Evolutionary conservation across 2,113 vertebrate species (phyloP), one percentile per base, ranked within the genome.

Genomic region (Trematomus loennbergii): DNA sequence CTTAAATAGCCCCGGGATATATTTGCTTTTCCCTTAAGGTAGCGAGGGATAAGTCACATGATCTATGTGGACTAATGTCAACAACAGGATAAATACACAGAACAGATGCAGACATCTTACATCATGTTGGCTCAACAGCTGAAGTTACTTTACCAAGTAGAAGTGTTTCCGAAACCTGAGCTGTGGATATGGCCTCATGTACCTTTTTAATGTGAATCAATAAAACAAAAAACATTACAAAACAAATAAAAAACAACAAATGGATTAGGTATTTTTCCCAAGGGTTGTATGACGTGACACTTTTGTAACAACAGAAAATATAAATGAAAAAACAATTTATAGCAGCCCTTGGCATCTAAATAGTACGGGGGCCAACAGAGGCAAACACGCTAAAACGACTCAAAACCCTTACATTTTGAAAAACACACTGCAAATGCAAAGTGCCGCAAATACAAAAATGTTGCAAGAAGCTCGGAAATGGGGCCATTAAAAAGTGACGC

Each of bases 11-110:
- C 0, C 36, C 2, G 3, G 18, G 62, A 57, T 83, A 81, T 69
- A 72, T 84, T 80, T 77, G 67, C 29, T 73, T 77, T 86, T n/a
- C 69, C 78, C 60, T 10, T 1, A 20, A 72, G 55, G 50, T 6
- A 64, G 67, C 63, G 59, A 3, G 18, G 68, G 78, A 50, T 62
- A 36, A 82, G 45, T 77, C 50, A 71, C 52, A 71, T 33, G 60
- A 68, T 72, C 71, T 67, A n/a, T 49, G 57, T 43, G 45, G 66
- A 54, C 63, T 72, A 68, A 73, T 57, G 36, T 67, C 52, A 82
- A 66, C 71, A 79, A 20, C 69, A 54, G 76, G 55, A 49, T 78
- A 75, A 60, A 83, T 60, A 87, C 33, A 43, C 66, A 73, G 22
- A 64, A 40, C 55, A 79, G 54, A 72, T 67, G 58, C 13, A 76